Evolutionary conservation across 1,140 invertebrate genomes (phyloP).

Genomic region (Littorina saxatilis): DNA sequence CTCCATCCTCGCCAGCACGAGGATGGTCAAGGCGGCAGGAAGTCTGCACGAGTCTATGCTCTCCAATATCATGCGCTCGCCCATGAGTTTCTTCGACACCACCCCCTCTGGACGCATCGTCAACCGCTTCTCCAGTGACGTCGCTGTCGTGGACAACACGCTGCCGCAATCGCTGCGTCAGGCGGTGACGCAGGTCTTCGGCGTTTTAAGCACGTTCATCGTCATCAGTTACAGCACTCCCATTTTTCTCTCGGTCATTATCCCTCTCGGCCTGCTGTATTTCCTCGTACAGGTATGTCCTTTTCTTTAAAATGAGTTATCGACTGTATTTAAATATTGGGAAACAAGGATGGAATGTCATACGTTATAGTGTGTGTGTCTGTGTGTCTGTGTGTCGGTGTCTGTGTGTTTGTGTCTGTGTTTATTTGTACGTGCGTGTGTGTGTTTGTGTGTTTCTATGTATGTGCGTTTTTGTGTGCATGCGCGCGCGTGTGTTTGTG

Average conservation of each 20-base stretch:
- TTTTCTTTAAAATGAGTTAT: no score
- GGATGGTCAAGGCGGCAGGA: constrained; percentile 81
- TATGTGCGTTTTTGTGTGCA: no score
- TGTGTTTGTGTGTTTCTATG: no score
- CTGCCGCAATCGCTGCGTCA: constrained; percentile 59
- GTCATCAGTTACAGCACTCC: constrained; percentile 77
- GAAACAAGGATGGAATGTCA: no score
- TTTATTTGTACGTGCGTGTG: no score
- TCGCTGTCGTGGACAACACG: constrained; percentile 64
- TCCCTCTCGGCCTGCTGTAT: constrained; percentile 91
- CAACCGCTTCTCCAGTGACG: constrained; percentile 78
- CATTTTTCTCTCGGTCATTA: constrained; percentile 87
- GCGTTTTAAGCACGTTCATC: constrained; percentile 37
- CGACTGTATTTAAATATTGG: no score
- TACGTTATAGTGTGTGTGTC: no score
- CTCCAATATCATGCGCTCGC: constrained; percentile 77
- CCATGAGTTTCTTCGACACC: constrained; percentile 81
- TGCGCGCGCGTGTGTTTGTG: no score
- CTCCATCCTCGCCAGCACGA: constrained; percentile 47
- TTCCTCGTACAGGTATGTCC: constrained; percentile 87
- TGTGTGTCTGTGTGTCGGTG: no score
- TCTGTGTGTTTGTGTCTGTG: no score
- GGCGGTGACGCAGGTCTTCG: constrained; percentile 53
- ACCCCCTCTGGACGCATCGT: constrained; percentile 80
- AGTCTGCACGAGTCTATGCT: constrained; percentile 86